Percentiles rank a stretch among this genome's conserved stretches.
Conservation (phyloP, 2,797 vertebrate species). For the Halcyon smyrnensis region DNA sequence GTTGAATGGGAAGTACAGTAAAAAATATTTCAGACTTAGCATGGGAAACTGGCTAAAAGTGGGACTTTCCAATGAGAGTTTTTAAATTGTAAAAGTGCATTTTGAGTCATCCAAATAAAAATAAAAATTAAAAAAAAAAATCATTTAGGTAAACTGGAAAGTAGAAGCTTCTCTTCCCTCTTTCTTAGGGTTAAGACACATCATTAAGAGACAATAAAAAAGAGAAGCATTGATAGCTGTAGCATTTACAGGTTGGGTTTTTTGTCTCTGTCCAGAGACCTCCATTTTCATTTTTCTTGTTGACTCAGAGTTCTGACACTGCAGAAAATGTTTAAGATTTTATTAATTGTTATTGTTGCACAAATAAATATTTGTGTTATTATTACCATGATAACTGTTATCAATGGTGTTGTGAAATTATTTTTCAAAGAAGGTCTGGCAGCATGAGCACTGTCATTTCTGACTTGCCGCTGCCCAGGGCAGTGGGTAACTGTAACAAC, state of each 20-base stretch:
- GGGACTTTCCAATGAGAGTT: not conserved
- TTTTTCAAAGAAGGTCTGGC: conserved; percentile 26
- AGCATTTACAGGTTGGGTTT: not conserved
- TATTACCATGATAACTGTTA: not conserved
- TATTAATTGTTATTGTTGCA: conserved; percentile 14
- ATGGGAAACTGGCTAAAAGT: not conserved
- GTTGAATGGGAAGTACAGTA: not conserved
- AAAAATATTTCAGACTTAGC: not conserved
- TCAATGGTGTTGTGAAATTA: not conserved
- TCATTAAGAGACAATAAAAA: not conserved
- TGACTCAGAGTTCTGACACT: not conserved
- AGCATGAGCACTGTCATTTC: not conserved
- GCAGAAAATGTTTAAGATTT: conserved; percentile 22
- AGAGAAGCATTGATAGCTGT: not conserved
- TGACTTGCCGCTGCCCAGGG: conserved; percentile 32
- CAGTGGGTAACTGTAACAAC: conserved; percentile 8
- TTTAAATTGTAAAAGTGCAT: not conserved
- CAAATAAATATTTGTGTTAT: conserved; percentile 12
- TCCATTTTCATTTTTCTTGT: not conserved
- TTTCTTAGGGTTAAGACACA: not conserved
- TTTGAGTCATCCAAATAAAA: not conserved
- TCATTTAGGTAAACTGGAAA: not conserved
- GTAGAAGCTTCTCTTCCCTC: not conserved
- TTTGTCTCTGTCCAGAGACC: not conserved
- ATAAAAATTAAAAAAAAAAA: not conserved